Base-by-base conservation (phyloP, 2,113 vertebrate species). In the Scophthalmus maximus region DNA sequence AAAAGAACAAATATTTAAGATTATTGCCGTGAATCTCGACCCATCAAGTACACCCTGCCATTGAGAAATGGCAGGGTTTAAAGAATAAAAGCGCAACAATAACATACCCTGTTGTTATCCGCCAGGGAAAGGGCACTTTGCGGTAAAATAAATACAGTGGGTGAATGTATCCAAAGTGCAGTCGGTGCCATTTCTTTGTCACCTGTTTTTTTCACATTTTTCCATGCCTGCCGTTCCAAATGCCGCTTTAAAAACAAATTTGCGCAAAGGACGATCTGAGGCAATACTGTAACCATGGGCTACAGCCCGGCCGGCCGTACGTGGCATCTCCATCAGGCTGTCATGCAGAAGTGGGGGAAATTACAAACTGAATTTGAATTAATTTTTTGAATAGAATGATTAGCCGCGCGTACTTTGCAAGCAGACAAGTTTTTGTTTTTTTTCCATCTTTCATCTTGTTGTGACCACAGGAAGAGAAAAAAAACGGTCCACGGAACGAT, bases 201-300 rank as follows among this genome's bases (percentile, higher is more conserved):
- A 8, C 20, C 0, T 26, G 23, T 26, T 15, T 47, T 51, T 26
- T 23, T 51, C 14, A 11, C 14, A 3, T 6, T 47, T 51, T 58
- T 56, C 25, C 44, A 56, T 34, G 20, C 73, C 47, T 38, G 32
- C n/a, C 27, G 3, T 26, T 64, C 61, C 30, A 42, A 53, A 51
- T 20, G 18, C 47, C 22, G 23, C 46, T 20, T 77, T 61, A 17
- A 56, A 84, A 73, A 57, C 20, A 22, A 72, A 49, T 53, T 59
- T 51, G 25, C 46, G 23, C 22, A 12, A 50, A 32, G 23, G n/a
- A n/a, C 8, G 3, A 46, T 20, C 7, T n/a, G 42, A 46, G 42
- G 2, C 17, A 7, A 46, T n/a, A 8, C 46, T 20, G 18, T 8
- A 49, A 49, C n/a, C 30, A 32, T 32, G 8, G 30, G 30, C 1